Evolutionary conservation across 2,113 vertebrate genomes (phyloP), one percentile per base, ranked within the genome.

Genomic region (Craseonycteris thonglongyai): DNA sequence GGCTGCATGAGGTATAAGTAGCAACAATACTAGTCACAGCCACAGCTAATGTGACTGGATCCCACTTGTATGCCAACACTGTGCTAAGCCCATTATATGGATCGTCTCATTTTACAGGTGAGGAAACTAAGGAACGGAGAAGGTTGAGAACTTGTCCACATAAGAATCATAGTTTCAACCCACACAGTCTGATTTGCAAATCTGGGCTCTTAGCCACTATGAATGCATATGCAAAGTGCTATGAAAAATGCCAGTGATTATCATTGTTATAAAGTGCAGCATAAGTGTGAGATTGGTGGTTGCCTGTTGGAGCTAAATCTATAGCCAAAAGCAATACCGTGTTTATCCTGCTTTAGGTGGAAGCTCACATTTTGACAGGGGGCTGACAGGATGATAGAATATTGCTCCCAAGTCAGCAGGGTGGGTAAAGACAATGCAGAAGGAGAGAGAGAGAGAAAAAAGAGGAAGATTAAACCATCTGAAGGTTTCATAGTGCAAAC

Each of bases 341-440:
- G 30, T 93, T 71, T 85, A 78, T 71, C 66, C 75, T 1, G 3
- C 35, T 90, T 68, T 49, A 33, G 35, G 74, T 66, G 65, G 88
- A 78, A 94, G 84, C 74, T 65, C 56, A 63, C 92, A 86, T 92
- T 86, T 74, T 61, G 42, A 85, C 66, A 71, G 82, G 93, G 61
- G 72, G 51, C 58, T 95, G 91, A 90, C 81, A 96, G 61, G 47
- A 96, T 95, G 85, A 96, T 49, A 66, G 85, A 95, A 24, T 80
- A 59, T 59, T 87, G 47, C 66, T 94, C 90, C 66, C 86, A 91
- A 66, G 35, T 74, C 86, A 72, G 58, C 95, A 88, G 84, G 49
- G n/a, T 93, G 84, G 95, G 33, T 65, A 94, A 59, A 89, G 61
- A 88, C 58, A 68, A 83, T 49, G 66, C 47, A 54, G 61, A 90